Base-by-base conservation (phyloP, 2,797 vertebrate species). In the Oreochromis mossambicus region DNA sequence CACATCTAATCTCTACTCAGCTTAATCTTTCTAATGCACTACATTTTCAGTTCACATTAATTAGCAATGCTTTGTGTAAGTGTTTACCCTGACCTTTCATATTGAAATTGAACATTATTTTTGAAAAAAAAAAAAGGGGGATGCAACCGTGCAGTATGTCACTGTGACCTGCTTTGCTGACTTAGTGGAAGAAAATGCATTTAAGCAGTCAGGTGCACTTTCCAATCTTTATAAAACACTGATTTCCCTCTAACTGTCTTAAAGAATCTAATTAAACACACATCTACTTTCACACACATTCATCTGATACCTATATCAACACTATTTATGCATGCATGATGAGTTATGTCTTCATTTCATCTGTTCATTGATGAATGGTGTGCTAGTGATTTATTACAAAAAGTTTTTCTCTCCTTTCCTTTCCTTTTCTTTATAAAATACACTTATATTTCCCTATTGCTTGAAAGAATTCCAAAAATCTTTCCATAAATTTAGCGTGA, bases 41-140 rank as follows among this genome's bases (percentile, higher is more conserved):
- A 75, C 21, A 29, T 84, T 83, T 88, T 82, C 81, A 88, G 79
- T 88, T 83, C 80, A 85, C 84, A 92, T 90, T 89, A 93, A 92
- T 95, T 94, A 92, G 90, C 15, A 4, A 87, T 80, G 85, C 87
- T 91, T 82, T 86, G 81, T 84, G 50, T 55, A 78, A 88, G 82
- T 83, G 85, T 85, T 84, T 48, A 77, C 41, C 70, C 73, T 89
- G 86, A 92, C 92, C 92, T 92, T 93, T 94, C 48, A 84, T 32
- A 48, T 78, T 89, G 56, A 89, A 90, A 89, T 81, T 41, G 68
- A 87, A 89, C 19, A 13, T 84, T 80, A 78, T 68, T 61, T 61
- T 61, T 61, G 77, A 86, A 55, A 41, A 82, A 89, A 82, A 89
- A 19, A 41, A 21, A 15, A 21, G 24, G 8, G 51, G 17, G 5